Conservation (phyloP, 2,888 invertebrate genomes). For the Celastrina argiolus region DNA sequence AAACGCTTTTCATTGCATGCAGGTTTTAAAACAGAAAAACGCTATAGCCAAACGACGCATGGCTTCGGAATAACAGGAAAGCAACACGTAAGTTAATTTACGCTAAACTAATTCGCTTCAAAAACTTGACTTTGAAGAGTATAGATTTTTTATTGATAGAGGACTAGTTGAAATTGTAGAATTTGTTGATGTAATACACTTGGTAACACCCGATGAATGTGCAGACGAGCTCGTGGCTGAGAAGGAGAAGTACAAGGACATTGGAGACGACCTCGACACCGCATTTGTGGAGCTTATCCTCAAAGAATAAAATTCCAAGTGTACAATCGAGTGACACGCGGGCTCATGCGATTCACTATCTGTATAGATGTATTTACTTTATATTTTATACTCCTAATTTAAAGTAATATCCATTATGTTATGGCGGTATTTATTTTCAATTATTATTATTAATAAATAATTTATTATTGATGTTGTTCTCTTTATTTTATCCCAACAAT, state of each 20-base stretch:
- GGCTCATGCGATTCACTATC: conserved; percentile 49
- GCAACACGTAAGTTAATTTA: conserved; percentile 42
- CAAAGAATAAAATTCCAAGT: conserved; percentile 74
- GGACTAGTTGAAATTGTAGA: conserved; percentile 3
- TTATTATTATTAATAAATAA: conserved; percentile 67
- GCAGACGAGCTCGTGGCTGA: conserved; percentile 95
- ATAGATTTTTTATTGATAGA: conserved; percentile 21
- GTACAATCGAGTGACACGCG: conserved; percentile 30
- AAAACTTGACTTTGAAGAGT: conserved; percentile 62
- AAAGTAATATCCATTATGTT: conserved; percentile 70
- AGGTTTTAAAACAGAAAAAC: conserved; percentile 31
- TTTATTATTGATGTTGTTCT: conserved; percentile 60
- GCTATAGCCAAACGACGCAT: conserved; percentile 51
- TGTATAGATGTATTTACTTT: conserved; percentile 62
- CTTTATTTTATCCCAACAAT: conserved; percentile 35
- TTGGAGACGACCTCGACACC: conserved; percentile 99
- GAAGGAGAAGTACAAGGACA: conserved; percentile 99
- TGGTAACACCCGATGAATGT: conserved; percentile 27
- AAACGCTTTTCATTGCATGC: conserved; percentile 41
- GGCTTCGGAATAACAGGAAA: conserved; percentile 72
- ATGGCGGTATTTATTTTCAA: conserved; percentile 75
- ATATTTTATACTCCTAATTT: conserved; percentile 72
- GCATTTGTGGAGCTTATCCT: conserved; percentile 97
- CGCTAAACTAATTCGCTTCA: conserved; percentile 46
- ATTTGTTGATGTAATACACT: conserved; percentile 23